Percentiles rank a stretch among this genome's conserved stretches.
These are phyloP conservation scores for Drosophila acutilabella DNA, from an alignment of 2,888 invertebrate species.

Conservation along the genomic window DNA sequence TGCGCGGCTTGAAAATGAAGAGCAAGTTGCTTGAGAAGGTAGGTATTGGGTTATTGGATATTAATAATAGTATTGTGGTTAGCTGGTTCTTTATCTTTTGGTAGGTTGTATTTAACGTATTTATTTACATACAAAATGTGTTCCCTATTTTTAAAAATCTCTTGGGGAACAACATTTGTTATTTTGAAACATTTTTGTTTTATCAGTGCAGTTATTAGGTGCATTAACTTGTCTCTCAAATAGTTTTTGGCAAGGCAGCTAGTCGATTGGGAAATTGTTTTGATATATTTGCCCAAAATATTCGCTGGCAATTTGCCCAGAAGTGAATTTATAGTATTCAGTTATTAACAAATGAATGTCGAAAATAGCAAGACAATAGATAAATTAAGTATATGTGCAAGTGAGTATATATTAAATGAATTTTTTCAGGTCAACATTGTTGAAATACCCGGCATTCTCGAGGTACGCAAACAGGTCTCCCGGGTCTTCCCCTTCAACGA, in stretches of 20 bases:
- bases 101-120: too few species aligned
- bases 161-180: too few species aligned
- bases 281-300: conserved; percentile 35
- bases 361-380: conserved; percentile 58
- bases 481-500: conserved; percentile 97
- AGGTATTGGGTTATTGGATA: neutral
- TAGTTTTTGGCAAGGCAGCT: conserved; percentile 65
- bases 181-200: too few species aligned
- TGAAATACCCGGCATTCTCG: conserved; percentile 97
- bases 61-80: too few species aligned
- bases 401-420: conserved; percentile 28
- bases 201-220: conserved; percentile 33
- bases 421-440: conserved; percentile 93
- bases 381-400: conserved; percentile 47
- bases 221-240: conserved; percentile 70
- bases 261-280: conserved; percentile 70
- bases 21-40: conserved; percentile 95
- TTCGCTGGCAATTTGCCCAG: conserved; percentile 65
- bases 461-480: conserved; percentile 96
- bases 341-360: conserved; percentile 70
- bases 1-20: conserved; percentile 92
- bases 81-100: too few species aligned
- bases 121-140: too few species aligned
- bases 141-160: too few species aligned
- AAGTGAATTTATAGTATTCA: conserved; percentile 64